Conservation (phyloP, 2,888 invertebrate species). For the Glyphotaelius pellucidus region DNA sequence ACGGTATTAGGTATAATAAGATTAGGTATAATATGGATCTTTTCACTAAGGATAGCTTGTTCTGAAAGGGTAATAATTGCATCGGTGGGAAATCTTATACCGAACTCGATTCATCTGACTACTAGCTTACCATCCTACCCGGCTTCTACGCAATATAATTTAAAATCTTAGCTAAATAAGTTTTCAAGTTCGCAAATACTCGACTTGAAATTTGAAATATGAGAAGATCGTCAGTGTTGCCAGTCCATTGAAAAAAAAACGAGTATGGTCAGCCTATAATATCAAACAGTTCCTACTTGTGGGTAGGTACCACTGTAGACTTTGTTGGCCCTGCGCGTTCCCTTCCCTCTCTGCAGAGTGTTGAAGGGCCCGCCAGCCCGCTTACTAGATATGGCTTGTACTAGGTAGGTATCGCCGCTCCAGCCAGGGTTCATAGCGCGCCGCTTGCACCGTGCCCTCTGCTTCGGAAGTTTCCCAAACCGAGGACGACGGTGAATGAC, state of each 20-base stretch:
- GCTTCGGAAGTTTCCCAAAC: background rate
- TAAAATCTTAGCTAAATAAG: background rate
- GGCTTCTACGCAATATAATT: no score
- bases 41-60: background rate
- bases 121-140: no score
- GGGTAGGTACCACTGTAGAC: conserved; percentile 4
- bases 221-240: background rate
- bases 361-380: background rate
- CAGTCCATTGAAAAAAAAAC: background rate
- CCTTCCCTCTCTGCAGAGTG: background rate
- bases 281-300: conserved; percentile 22
- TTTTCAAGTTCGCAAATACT: background rate
- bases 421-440: conserved; percentile 3
- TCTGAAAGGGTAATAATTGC: background rate
- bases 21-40: no score
- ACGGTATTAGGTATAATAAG: no score
- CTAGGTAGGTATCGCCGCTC: background rate
- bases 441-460: conserved; percentile 31
- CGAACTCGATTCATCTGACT: no score
- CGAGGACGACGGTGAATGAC: conserved; percentile 42
- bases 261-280: background rate
- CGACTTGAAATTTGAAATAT: background rate
- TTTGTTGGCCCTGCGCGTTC: conserved; percentile 39
- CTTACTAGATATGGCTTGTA: background rate
- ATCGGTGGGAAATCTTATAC: no score